A percentile compares a stretch with the other conserved stretches of the same genome.
Conservation (phyloP, 2,797 vertebrate species). For the Tragelaphus eurycerus region DNA sequence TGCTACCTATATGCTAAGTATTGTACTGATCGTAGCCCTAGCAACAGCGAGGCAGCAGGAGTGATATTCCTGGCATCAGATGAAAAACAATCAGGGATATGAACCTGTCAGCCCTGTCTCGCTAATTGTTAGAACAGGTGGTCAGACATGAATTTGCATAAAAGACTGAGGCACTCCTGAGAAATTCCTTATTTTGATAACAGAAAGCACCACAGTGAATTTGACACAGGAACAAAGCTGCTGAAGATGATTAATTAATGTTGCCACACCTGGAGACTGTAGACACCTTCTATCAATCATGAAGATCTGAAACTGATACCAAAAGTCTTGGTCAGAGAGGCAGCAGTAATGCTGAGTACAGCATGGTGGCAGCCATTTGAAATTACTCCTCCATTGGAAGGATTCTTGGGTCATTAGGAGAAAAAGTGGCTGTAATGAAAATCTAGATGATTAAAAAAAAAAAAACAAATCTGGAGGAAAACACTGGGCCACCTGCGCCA, state of each 20-base stretch:
- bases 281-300: not conserved
- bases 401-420: not conserved
- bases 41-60: not conserved
- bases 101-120: not conserved
- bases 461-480: not conserved
- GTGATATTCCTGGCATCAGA: conserved; percentile 21
- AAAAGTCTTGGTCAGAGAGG: not conserved
- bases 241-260: conserved; percentile 20
- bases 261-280: not conserved
- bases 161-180: not conserved
- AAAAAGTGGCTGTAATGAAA: not conserved
- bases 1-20: not conserved
- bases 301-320: not conserved
- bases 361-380: not conserved
- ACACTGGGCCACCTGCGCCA: not conserved
- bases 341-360: not conserved
- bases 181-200: not conserved
- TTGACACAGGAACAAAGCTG: conserved; percentile 23
- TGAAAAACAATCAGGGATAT: conserved; percentile 16
- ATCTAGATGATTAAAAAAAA: not conserved
- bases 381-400: not conserved
- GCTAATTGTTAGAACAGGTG: conserved; percentile 36
- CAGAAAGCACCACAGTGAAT: conserved; percentile 14
- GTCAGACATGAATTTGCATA: conserved; percentile 38
- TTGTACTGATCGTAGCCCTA: not conserved